Conservation (phyloP, 2,797 vertebrate genomes). For the Artibeus lituratus region DNA sequence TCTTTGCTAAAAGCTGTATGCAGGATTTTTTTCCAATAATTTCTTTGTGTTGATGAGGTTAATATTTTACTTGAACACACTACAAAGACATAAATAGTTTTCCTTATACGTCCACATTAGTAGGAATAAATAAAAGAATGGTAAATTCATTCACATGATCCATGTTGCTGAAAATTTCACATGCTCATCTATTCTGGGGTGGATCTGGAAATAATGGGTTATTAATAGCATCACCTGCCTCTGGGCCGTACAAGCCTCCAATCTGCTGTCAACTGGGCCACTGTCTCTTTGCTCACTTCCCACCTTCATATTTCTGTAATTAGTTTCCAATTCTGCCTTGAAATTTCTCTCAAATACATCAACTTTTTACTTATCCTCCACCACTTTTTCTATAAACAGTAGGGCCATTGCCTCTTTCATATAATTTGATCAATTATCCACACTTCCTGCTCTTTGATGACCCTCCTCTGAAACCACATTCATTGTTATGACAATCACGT, state of each 20-base stretch:
- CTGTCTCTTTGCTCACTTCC: background rate
- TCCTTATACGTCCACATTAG: background rate
- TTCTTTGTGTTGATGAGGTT: background rate
- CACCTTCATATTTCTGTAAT: background rate
- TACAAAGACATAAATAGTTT: background rate
- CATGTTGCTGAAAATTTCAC: conserved; percentile 23
- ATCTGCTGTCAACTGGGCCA: background rate
- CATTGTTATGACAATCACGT: background rate
- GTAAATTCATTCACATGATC: background rate
- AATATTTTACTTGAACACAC: conserved; percentile 43
- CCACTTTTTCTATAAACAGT: background rate
- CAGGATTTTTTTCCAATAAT: background rate
- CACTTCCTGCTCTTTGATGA: background rate
- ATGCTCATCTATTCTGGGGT: background rate
- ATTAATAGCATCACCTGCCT: background rate
- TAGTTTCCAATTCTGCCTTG: background rate
- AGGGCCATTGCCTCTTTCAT: background rate
- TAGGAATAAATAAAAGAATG: background rate
- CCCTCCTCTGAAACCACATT: background rate
- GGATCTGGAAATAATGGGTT: background rate
- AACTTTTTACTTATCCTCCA: background rate
- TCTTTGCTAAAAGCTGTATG: background rate
- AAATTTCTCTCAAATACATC: background rate
- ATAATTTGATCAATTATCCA: background rate
- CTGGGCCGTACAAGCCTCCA: background rate